Evolutionary conservation across 2,797 vertebrate genomes (phyloP).

Genomic region (Acridotheres tristis): DNA sequence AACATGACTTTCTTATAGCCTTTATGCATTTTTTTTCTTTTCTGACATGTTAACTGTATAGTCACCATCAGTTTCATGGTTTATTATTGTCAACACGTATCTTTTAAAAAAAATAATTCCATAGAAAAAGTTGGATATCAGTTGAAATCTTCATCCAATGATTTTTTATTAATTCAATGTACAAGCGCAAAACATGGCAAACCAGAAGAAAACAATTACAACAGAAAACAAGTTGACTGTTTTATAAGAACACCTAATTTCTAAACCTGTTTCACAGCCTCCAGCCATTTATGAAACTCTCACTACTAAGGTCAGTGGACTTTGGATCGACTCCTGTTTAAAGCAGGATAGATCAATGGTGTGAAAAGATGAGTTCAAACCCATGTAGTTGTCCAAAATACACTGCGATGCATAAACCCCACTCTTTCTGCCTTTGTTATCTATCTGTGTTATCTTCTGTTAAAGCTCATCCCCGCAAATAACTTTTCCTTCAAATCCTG

Average conservation of each 20-base stretch:
- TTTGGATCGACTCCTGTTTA: not conserved
- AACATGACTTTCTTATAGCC: not conserved
- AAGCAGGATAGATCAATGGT: not conserved
- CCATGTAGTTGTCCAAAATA: not conserved
- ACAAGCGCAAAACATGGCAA: not conserved
- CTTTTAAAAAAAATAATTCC: not conserved
- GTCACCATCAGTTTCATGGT: not conserved
- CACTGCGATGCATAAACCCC: not conserved
- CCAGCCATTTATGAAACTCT: not conserved
- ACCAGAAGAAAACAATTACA: not conserved
- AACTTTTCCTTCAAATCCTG: not conserved
- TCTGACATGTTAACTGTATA: not conserved
- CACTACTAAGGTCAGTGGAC: not conserved
- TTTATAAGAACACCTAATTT: not conserved
- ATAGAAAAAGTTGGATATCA: not conserved
- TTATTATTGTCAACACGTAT: not conserved
- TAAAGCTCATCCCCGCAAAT: not conserved
- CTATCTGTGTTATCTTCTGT: not conserved
- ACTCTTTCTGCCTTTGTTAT: not conserved
- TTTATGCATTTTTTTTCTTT: not conserved
- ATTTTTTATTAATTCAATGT: not conserved
- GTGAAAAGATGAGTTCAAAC: not conserved
- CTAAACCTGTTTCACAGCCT: not conserved
- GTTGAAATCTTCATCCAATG: not conserved
- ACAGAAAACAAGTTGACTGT: not conserved